Conservation (phyloP, 2,797 vertebrate species). For the Rhabdomys pumilio region DNA sequence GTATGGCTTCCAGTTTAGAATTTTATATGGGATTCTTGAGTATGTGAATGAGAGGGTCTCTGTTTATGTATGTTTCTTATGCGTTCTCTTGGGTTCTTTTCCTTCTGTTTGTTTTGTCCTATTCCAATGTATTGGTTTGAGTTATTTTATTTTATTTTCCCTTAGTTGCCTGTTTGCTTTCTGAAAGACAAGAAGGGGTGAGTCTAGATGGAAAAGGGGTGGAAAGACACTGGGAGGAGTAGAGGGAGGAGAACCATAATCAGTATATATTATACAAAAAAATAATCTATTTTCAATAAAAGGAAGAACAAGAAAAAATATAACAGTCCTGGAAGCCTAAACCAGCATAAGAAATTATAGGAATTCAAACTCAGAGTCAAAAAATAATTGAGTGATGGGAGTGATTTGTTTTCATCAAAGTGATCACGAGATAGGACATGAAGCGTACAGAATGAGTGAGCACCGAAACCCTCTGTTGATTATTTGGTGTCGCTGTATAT, state of each 20-base stretch:
- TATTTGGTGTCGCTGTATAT: background rate
- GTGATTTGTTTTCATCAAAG: constrained; percentile 17
- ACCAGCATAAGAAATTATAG: background rate
- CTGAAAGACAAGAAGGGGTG: background rate
- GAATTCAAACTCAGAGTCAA: constrained; percentile 52
- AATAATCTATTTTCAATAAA: background rate
- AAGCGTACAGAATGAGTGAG: background rate
- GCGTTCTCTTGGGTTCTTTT: background rate
- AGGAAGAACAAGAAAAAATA: background rate
- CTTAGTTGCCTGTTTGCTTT: background rate
- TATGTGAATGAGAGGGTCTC: background rate
- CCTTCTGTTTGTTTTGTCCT: background rate
- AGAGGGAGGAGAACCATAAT: background rate
- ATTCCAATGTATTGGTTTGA: background rate
- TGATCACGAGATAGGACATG: background rate
- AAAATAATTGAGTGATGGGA: constrained; percentile 5
- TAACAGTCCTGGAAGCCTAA: constrained; percentile 4
- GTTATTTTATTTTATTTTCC: background rate
- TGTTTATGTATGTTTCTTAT: background rate
- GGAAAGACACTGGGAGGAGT: too few relatives aligned
- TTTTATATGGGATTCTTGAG: background rate
- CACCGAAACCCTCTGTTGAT: background rate
- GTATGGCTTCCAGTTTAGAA: background rate
- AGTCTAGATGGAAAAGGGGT: background rate
- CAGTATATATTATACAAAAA: background rate